Evolutionary conservation across 2,888 invertebrate species (phyloP).

Genomic region (Euphydryas editha): DNA sequence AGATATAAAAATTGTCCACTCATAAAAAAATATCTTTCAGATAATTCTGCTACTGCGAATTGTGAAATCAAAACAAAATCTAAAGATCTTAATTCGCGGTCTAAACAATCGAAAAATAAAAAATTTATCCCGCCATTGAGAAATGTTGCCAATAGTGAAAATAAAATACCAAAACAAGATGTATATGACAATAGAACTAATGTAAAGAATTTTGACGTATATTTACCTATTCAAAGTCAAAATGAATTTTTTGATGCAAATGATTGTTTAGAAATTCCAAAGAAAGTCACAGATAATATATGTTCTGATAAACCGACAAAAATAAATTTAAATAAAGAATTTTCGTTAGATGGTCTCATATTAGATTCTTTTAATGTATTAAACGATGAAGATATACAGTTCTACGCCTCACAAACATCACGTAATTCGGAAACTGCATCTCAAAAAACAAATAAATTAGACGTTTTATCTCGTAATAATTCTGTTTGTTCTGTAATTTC

Average conservation of each 20-base stretch:
- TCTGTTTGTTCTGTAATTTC: conserved; percentile 60
- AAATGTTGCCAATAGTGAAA: conserved; percentile 19
- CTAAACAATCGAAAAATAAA: conserved; percentile 46
- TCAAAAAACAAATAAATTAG: conserved; percentile 16
- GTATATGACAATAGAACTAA: background rate
- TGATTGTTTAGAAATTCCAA: background rate
- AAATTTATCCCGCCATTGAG: conserved; percentile 61
- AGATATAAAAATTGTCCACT: background rate
- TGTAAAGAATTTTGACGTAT: background rate
- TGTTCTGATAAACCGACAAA: conserved; percentile 16
- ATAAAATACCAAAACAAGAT: background rate
- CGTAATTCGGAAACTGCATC: conserved; percentile 35
- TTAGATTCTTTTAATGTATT: conserved; percentile 62
- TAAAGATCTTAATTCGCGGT: background rate
- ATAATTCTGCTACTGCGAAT: background rate
- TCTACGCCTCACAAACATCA: conserved; percentile 31
- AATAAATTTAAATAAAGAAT: conserved; percentile 27
- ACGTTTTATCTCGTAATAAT: conserved; percentile 45
- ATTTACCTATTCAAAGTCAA: background rate
- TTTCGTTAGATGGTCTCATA: conserved; percentile 54
- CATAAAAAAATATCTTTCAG: background rate
- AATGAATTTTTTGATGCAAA: background rate
- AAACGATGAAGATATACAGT: conserved; percentile 53
- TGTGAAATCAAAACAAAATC: background rate
- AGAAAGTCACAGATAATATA: background rate